A percentile compares a stretch with the other conserved stretches of the same genome.
Conservation (phyloP, 2,888 invertebrate species). For the Dichetophora obliterata region DNA sequence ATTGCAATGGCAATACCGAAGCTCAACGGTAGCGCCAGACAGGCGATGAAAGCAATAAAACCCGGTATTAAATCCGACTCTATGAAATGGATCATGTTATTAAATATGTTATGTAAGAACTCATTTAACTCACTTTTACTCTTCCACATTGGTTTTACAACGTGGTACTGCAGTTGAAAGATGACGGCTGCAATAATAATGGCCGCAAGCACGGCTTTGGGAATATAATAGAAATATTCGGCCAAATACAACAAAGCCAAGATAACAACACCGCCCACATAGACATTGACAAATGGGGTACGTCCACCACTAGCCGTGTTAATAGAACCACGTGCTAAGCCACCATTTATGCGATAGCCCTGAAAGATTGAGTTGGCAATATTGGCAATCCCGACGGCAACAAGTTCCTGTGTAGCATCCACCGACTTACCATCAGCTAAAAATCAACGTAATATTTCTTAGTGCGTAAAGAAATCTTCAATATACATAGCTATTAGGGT, state of each 20-base stretch:
- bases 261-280: slow-evolving; percentile 84
- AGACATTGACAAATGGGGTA: slow-evolving; percentile 85
- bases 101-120: not conserved
- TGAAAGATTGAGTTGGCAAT: slow-evolving; percentile 86
- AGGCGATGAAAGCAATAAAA: slow-evolving; percentile 85
- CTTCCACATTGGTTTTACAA: slow-evolving; percentile 87
- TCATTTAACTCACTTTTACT: slow-evolving; percentile 80
- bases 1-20: slow-evolving; percentile 89
- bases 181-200: slow-evolving; percentile 91
- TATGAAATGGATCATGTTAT: slow-evolving; percentile 63
- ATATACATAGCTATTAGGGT: no score
- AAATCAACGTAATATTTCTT: not conserved
- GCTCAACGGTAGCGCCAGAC: slow-evolving; percentile 85
- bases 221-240: slow-evolving; percentile 87
- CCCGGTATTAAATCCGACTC: slow-evolving; percentile 90
- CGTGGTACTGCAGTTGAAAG: slow-evolving; percentile 88
- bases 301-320: slow-evolving; percentile 88
- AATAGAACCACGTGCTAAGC: slow-evolving; percentile 84
- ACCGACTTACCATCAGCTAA: slow-evolving; percentile 80
- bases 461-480: no score
- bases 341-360: slow-evolving; percentile 84
- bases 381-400: slow-evolving; percentile 82
- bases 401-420: slow-evolving; percentile 89
- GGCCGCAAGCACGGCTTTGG: slow-evolving; percentile 86
- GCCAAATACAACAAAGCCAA: slow-evolving; percentile 86